These are phyloP conservation scores for Planiliza haematocheilus DNA, from an alignment of 2,113 vertebrate species.

Conservation along the genomic window DNA sequence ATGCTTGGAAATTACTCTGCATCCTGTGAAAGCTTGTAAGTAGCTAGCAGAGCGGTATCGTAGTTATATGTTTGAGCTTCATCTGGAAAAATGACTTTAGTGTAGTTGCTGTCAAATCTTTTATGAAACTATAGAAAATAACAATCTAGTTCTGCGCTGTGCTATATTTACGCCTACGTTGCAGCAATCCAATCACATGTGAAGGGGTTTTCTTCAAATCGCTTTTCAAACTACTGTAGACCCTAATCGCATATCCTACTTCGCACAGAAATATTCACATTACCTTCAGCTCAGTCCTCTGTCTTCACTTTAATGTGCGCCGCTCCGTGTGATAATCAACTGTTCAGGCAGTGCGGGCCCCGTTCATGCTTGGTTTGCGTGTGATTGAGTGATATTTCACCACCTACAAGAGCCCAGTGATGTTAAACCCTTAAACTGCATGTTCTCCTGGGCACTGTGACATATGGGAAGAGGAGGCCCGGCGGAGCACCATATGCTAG, in stretches of 20 bases:
- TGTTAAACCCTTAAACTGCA: conserved; percentile 48
- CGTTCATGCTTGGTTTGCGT: not conserved
- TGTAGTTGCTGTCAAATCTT: too few relatives aligned
- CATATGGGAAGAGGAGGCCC: conserved; percentile 54
- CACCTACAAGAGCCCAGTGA: conserved; percentile 29
- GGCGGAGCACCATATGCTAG: conserved; percentile 57
- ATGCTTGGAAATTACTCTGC: too few relatives aligned
- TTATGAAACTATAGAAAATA: too few relatives aligned
- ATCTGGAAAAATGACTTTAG: too few relatives aligned
- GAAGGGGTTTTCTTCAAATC: conserved; percentile 2
- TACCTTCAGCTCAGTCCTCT: not conserved
- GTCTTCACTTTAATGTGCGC: not conserved
- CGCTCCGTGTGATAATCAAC: not conserved
- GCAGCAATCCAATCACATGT: not conserved
- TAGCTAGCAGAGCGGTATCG: too few relatives aligned
- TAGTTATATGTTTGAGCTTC: too few relatives aligned
- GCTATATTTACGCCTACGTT: too few relatives aligned
- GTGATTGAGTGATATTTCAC: conserved; percentile 30
- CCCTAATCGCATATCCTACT: not conserved
- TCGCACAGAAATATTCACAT: not conserved
- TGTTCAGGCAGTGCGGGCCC: not conserved
- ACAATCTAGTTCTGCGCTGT: too few relatives aligned
- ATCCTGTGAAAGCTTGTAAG: too few relatives aligned
- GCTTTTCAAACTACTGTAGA: not conserved
- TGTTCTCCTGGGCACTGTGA: conserved; percentile 23